Evolutionary conservation across 2,888 invertebrate species (phyloP).

Genomic region (Acronicta aceris): DNA sequence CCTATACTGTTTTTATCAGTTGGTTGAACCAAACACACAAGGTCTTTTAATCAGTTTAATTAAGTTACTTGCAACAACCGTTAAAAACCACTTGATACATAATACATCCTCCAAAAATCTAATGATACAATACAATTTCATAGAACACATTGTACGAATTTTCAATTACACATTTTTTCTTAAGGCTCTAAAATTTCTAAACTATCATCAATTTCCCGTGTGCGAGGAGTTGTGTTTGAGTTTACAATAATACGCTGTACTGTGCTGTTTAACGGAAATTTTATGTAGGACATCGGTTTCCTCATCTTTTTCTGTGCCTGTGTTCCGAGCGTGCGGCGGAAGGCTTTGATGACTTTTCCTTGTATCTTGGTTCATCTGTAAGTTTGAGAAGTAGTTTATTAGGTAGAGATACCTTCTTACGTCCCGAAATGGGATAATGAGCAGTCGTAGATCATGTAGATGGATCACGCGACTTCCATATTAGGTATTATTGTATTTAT

Average conservation of each 20-base stretch:
- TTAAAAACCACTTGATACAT: slow-evolving; percentile 38
- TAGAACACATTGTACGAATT: slow-evolving; percentile 39
- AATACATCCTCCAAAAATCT: slow-evolving; percentile 24
- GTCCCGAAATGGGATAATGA: too few relatives aligned
- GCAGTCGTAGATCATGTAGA: too few relatives aligned
- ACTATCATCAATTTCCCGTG: slow-evolving; percentile 31
- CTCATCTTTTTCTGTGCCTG: slow-evolving; percentile 80
- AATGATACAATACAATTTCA: slow-evolving; percentile 39
- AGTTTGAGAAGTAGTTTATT: slow-evolving; percentile 37
- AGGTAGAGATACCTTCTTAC: too few relatives aligned
- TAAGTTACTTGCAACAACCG: slow-evolving; percentile 40
- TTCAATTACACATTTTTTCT: slow-evolving; percentile 42
- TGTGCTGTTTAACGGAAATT: slow-evolving; percentile 32
- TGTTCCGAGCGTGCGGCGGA: slow-evolving; percentile 80
- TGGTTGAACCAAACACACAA: slow-evolving; percentile 2
- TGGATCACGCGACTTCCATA: too few relatives aligned
- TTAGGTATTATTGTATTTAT: too few relatives aligned
- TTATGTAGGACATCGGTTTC: slow-evolving; percentile 9
- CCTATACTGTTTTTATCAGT: too few relatives aligned
- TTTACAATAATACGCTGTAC: slow-evolving; percentile 3
- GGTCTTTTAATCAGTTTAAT: slow-evolving; percentile 45
- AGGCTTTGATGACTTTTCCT: slow-evolving; percentile 79
- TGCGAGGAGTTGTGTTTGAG: not conserved
- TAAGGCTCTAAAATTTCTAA: slow-evolving; percentile 36
- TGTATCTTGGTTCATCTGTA: slow-evolving; percentile 79